Evolutionary conservation across 2,888 invertebrate genomes (phyloP).

Genomic region (Pyralis farinalis): DNA sequence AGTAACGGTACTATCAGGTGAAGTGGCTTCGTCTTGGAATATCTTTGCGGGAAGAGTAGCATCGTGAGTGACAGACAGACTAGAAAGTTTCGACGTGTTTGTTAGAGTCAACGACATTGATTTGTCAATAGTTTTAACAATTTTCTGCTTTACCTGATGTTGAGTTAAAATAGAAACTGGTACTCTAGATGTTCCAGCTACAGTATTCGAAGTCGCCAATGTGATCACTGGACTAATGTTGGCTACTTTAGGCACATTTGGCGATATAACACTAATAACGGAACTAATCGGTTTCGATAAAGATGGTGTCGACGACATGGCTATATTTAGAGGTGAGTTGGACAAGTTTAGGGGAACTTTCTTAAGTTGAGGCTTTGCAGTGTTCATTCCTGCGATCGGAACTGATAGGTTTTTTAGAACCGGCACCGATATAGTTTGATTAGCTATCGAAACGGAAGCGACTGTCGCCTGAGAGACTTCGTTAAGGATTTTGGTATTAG

Average conservation of each 20-base stretch:
- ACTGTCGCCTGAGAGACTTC: slow-evolving; percentile 82
- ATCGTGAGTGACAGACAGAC: slow-evolving; percentile 80
- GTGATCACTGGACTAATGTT: slow-evolving; percentile 62
- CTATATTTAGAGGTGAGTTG: slow-evolving; percentile 55
- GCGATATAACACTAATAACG: slow-evolving; percentile 73
- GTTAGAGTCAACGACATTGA: slow-evolving; percentile 75
- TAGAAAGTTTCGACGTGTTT: slow-evolving; percentile 72
- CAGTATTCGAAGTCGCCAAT: slow-evolving; percentile 54
- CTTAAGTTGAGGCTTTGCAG: slow-evolving; percentile 49
- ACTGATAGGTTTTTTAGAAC: slow-evolving; percentile 68
- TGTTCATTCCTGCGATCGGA: slow-evolving; percentile 42
- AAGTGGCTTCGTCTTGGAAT: slow-evolving; percentile 84
- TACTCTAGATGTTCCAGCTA: slow-evolving; percentile 48
- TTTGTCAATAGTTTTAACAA: slow-evolving; percentile 74
- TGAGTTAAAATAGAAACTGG: slow-evolving; percentile 70
- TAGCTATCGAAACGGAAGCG: slow-evolving; percentile 75
- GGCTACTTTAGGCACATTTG: slow-evolving; percentile 59
- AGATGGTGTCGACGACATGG: slow-evolving; percentile 56
- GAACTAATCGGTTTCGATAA: slow-evolving; percentile 67
- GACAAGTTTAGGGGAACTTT: slow-evolving; percentile 58
- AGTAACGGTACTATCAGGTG: slow-evolving; percentile 75
- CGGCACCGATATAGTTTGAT: slow-evolving; percentile 74
- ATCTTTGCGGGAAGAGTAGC: slow-evolving; percentile 83
- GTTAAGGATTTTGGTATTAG: slow-evolving; percentile 70
- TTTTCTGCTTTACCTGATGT: slow-evolving; percentile 75